Percentiles rank a stretch among this genome's conserved stretches.
Evolutionary conservation across 2,797 vertebrate genomes (phyloP).

Genomic region (Rhodeus uyekii): DNA sequence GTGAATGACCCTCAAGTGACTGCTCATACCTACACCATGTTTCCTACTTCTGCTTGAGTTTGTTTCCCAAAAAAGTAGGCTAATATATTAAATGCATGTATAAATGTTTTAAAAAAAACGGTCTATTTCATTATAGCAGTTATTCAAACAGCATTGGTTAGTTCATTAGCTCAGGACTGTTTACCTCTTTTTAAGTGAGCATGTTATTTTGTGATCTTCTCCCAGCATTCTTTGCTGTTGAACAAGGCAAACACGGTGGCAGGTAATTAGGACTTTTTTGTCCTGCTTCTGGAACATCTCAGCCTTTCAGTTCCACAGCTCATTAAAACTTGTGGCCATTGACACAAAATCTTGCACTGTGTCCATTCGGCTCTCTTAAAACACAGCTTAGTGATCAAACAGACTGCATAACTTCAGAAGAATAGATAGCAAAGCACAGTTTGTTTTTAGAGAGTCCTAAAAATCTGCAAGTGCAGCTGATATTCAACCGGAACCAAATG

Average conservation of each 20-base stretch:
- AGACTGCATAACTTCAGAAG: background rate
- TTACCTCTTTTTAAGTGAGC: slow-evolving; percentile 13
- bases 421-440: slow-evolving; percentile 5
- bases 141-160: slow-evolving; percentile 7
- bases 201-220: slow-evolving; percentile 1
- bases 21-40: background rate
- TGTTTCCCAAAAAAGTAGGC: background rate
- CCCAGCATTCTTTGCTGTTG: slow-evolving; percentile 7
- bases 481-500: background rate
- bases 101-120: background rate
- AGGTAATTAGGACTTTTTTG: slow-evolving; percentile 24
- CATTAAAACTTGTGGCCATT: slow-evolving; percentile 45
- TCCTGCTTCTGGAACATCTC: slow-evolving; percentile 32
- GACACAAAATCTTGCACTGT: slow-evolving; percentile 30
- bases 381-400: slow-evolving; percentile 27
- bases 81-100: background rate
- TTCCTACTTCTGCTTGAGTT: background rate
- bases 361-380: slow-evolving; percentile 38
- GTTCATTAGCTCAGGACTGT: slow-evolving; percentile 27
- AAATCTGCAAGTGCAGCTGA: background rate
- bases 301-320: slow-evolving; percentile 29
- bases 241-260: slow-evolving; percentile 13
- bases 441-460: background rate
- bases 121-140: background rate
- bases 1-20: background rate